These are phyloP conservation scores for Cheilosia grossa DNA, from an alignment of 2,888 invertebrate species.

Conservation along the genomic window DNA sequence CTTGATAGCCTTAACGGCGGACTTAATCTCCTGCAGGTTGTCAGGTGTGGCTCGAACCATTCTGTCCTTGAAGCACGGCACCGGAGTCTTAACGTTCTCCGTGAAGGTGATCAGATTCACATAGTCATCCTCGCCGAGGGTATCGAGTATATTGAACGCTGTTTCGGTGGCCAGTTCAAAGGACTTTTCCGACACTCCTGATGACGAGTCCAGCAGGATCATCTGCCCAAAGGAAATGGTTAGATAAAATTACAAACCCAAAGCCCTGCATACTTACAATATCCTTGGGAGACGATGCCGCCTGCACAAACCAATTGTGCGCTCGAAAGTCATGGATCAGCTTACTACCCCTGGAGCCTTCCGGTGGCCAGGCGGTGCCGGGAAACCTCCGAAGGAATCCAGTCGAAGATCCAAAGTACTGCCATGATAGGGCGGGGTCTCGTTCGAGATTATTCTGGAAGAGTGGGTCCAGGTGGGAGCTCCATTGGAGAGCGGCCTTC, in stretches of 20 bases:
- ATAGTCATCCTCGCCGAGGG: slow-evolving; percentile 97
- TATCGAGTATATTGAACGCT: slow-evolving; percentile 94
- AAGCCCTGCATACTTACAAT: slow-evolving; percentile 85
- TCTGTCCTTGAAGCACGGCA: slow-evolving; percentile 94
- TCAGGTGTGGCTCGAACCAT: slow-evolving; percentile 94
- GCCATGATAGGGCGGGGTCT: slow-evolving; percentile 97
- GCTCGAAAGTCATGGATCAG: slow-evolving; percentile 97
- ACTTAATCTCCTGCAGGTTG: slow-evolving; percentile 91
- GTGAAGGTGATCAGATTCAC: slow-evolving; percentile 97
- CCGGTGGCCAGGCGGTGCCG: slow-evolving; percentile 95
- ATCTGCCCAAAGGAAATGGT: slow-evolving; percentile 77
- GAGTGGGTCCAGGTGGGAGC: slow-evolving; percentile 93
- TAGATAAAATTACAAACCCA: not conserved
- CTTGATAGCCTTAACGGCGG: slow-evolving; percentile 89
- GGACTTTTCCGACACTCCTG: slow-evolving; percentile 93
- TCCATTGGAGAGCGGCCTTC: slow-evolving; percentile 96
- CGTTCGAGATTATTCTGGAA: slow-evolving; percentile 95
- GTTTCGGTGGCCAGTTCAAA: slow-evolving; percentile 94
- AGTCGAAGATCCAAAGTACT: slow-evolving; percentile 98
- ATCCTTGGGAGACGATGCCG: slow-evolving; percentile 98
- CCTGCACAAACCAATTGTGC: slow-evolving; percentile 98
- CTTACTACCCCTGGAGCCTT: slow-evolving; percentile 90
- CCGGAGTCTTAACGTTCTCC: slow-evolving; percentile 91
- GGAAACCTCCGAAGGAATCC: slow-evolving; percentile 98
- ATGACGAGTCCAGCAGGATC: slow-evolving; percentile 95